phyloP scores from a whole-genome alignment of 1,140 invertebrate genomes.

The Drosophila yakuba region DNA sequence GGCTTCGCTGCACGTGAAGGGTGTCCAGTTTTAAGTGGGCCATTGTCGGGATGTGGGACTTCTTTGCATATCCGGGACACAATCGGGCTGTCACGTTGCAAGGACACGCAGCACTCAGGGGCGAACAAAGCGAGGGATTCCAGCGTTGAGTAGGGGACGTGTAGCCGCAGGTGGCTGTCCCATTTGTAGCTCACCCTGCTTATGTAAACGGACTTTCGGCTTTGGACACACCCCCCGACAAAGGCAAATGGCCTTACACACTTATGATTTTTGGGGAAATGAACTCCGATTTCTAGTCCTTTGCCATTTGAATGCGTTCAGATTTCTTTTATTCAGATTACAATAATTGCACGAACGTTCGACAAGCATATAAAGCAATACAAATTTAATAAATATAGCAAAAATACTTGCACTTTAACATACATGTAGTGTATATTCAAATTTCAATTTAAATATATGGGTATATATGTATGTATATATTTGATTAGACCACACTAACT shows the following conservation, averaged over 20 bases:
- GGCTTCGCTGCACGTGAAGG: conserved; percentile 45
- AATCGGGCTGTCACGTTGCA: conserved; percentile 51
- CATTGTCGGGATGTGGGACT: conserved; percentile 55
- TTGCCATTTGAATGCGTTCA: conserved; percentile 14
- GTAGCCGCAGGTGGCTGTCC: conserved; percentile 70
- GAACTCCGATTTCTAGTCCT: conserved; percentile 12
- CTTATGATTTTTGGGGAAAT: conserved; percentile 1
- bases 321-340: conserved; percentile 14
- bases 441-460: conserved; percentile 22
- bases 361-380: conserved; percentile 30
- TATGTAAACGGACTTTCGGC: conserved; percentile 58
- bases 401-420: conserved; percentile 55
- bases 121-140: conserved; percentile 24
- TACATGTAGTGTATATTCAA: conserved; percentile 16
- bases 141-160: conserved; percentile 45
- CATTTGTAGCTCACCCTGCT: conserved; percentile 48
- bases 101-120: conserved; percentile 31
- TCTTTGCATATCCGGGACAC: conserved; percentile 47
- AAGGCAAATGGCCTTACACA: conserved; percentile 9
- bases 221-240: conserved; percentile 25
- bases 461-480: conserved; percentile 23
- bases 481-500: conserved; percentile 69
- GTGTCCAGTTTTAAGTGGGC: conserved; percentile 70
- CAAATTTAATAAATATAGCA: conserved; percentile 58
- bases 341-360: conserved; percentile 27